A percentile compares a stretch with the other conserved stretches of the same genome.
Evolutionary conservation across 2,797 vertebrate genomes (phyloP).

Genomic region (Pogonophryne albipinna): DNA sequence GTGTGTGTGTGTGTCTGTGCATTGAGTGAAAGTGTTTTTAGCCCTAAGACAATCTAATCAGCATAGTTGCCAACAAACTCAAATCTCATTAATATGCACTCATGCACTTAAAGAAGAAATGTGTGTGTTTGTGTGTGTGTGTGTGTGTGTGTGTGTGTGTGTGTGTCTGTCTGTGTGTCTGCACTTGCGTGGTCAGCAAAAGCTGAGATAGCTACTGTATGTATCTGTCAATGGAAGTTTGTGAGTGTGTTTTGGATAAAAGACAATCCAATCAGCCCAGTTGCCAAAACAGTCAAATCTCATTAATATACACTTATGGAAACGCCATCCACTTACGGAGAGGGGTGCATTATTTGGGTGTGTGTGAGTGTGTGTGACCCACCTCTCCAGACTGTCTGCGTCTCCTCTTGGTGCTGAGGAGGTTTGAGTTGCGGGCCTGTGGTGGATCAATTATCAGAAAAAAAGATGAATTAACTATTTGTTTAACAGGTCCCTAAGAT

Average conservation of each 20-base stretch:
- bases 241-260: conserved; percentile 47
- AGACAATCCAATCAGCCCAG: conserved; percentile 69
- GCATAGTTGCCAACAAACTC: conserved; percentile 54
- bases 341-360: conserved; percentile 22
- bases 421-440: conserved; percentile 60
- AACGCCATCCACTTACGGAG: conserved; percentile 45
- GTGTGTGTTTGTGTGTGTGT: conserved; percentile 21
- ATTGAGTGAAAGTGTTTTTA: conserved; percentile 22
- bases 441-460: conserved; percentile 10
- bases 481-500: background rate
- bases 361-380: conserved; percentile 44
- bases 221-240: conserved; percentile 11
- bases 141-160: conserved; percentile 21
- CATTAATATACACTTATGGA: conserved; percentile 77
- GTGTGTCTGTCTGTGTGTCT: conserved; percentile 6
- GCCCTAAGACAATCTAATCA: conserved; percentile 64
- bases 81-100: conserved; percentile 79
- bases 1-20: background rate
- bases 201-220: conserved; percentile 25
- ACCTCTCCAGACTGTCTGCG: conserved; percentile 91
- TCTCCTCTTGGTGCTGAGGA: conserved; percentile 84
- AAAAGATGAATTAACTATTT: background rate
- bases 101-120: conserved; percentile 58
- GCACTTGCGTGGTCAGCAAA: conserved; percentile 55
- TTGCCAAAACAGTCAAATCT: conserved; percentile 75